phyloP scores from a whole-genome alignment of 2,113 vertebrate genomes.

The Bubo blakistoni region DNA sequence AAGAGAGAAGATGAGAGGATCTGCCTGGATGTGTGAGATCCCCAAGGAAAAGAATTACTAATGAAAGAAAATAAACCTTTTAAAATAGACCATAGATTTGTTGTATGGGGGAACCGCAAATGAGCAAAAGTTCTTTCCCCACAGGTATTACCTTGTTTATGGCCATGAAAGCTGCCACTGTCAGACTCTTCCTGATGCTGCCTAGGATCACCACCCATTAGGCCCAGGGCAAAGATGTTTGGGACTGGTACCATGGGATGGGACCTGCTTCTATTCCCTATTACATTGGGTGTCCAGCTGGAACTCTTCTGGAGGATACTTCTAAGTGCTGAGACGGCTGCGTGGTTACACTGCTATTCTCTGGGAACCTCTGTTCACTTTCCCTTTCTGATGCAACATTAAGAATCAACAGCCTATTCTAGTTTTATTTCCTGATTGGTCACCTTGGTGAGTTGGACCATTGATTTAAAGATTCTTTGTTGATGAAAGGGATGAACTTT shows the following conservation, averaged over 20 bases:
- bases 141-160: background rate
- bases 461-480: background rate
- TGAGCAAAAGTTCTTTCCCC: background rate
- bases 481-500: background rate
- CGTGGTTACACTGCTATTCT: background rate
- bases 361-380: background rate
- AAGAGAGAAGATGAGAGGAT: background rate
- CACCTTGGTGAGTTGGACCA: background rate
- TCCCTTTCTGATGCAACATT: background rate
- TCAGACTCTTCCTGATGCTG: background rate
- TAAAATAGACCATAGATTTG: background rate
- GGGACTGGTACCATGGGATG: background rate
- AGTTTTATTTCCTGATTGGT: background rate
- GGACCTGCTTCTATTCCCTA: background rate
- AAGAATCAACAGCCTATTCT: background rate
- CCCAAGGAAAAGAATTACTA: background rate
- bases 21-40: background rate
- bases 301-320: background rate
- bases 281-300: background rate
- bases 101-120: background rate
- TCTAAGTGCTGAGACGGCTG: background rate
- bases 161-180: background rate
- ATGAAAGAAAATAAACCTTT: background rate
- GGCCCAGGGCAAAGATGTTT: background rate
- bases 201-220: background rate